Percentiles rank a stretch among this genome's conserved stretches.
phyloP scores from a whole-genome alignment of 2,113 vertebrate species.

The Beaufortia kweichowensis region DNA sequence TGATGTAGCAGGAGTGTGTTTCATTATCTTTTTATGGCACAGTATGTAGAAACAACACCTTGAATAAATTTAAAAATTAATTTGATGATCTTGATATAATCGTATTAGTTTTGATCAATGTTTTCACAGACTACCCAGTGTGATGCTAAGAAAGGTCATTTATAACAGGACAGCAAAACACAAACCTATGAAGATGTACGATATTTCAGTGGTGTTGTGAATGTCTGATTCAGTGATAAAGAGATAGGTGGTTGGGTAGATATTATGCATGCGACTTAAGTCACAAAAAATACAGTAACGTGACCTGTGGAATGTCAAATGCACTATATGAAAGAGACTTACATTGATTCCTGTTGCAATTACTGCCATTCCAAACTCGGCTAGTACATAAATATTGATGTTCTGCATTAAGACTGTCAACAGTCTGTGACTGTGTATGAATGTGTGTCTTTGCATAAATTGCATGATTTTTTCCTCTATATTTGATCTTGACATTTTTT shows the following conservation, averaged over 20 bases:
- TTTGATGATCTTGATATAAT: too few species aligned
- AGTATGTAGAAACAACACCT: too few species aligned
- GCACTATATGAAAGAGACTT: constrained; percentile 65
- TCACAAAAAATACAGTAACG: constrained; percentile 61
- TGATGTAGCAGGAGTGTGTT: too few species aligned
- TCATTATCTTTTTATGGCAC: too few species aligned
- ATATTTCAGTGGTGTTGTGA: constrained; percentile 1
- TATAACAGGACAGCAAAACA: too few species aligned
- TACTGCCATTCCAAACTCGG: constrained; percentile 68
- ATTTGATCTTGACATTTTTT: constrained; percentile 35
- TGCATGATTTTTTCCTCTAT: constrained; percentile 16
- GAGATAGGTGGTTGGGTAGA: background rate
- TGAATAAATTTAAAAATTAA: too few species aligned
- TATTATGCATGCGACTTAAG: constrained; percentile 39
- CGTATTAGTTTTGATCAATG: too few species aligned
- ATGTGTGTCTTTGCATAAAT: constrained; percentile 34
- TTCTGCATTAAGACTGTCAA: constrained; percentile 51
- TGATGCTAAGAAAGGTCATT: too few species aligned
- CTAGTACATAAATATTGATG: constrained; percentile 72
- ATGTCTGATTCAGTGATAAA: background rate
- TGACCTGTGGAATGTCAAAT: constrained; percentile 73
- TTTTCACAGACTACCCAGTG: too few species aligned
- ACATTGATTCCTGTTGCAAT: too few species aligned
- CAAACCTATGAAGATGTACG: too few species aligned
- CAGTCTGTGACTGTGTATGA: constrained; percentile 42